Evolutionary conservation across 2,888 invertebrate genomes (phyloP), one percentile per base, ranked within the genome.

Genomic region (Heliconius cydno): DNA sequence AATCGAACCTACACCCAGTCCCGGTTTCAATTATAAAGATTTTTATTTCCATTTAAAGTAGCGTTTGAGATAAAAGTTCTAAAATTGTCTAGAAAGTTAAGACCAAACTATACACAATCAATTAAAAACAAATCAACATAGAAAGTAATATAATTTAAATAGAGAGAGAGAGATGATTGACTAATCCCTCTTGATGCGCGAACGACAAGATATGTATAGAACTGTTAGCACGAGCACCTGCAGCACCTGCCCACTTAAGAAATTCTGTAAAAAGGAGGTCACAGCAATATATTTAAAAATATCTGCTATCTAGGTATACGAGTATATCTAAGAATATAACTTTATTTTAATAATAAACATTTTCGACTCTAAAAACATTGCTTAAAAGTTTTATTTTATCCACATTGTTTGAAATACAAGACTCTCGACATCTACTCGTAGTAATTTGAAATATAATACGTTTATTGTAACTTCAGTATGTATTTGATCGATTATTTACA

Each of bases 241-340:
- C 10, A 73, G 60, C 38, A 73, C 28, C 13, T 15, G 13, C 12
- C 34, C 34, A 74, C 63, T 74, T 38, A 74, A 74, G 60, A 65
- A n/a, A 30, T 65, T 74, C 41, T 65, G 34, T 60, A 41, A 41
- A 75, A 75, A 75, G 1, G 41, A 75, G 65, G 65, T 65, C 22
- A 28, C 41, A 75, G 25, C 19, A 63, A 25, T 22, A 60, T n/a
- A 63, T 38, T 63, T 63, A 57, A 25, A 63, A 74, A 38, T 25
- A 25, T 63, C n/a, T 63, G 19, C 63, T 34, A 60, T 60, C 30
- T 30, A 57, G 12, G 22, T 52, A 22, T 30, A 30, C 25, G 15
- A 19, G 19, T 19, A 3, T 34, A 30, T 57, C 2, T 30, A 2
- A 52, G 13, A 34, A 72, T 57, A 72, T n/a, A 22, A 1, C n/a